A percentile compares a stretch with the other conserved stretches of the same genome.
Conservation (phyloP, 2,113 vertebrate genomes). For the Sturnus vulgaris region DNA sequence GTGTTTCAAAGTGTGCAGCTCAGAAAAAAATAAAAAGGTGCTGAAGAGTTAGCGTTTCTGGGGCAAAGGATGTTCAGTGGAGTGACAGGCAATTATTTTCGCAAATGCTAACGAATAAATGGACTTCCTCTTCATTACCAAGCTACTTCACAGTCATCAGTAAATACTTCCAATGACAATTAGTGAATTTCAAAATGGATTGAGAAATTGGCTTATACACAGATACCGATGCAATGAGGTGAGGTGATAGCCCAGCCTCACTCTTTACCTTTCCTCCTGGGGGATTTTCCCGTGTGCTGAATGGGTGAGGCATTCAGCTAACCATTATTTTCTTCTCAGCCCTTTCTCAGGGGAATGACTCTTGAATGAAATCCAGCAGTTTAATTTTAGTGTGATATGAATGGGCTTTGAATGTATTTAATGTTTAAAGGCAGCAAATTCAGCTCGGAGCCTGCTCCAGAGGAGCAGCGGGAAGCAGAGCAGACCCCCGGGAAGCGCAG, state of each 20-base stretch:
- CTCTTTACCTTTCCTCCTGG: not conserved
- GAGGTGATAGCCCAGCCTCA: not conserved
- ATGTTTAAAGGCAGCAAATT: not conserved
- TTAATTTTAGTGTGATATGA: slow-evolving; percentile 35
- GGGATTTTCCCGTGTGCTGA: not conserved
- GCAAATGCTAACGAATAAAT: slow-evolving; percentile 31
- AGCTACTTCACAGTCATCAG: slow-evolving; percentile 35
- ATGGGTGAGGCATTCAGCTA: not conserved
- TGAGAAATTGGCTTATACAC: not conserved
- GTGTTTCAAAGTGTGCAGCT: not conserved
- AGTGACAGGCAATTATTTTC: slow-evolving; percentile 58
- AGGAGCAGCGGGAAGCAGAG: not conserved
- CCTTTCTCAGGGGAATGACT: not conserved
- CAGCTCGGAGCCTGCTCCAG: not conserved
- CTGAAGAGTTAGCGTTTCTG: slow-evolving; percentile 24
- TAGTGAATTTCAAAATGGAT: slow-evolving; percentile 31
- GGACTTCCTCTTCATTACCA: slow-evolving; percentile 49
- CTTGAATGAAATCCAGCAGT: slow-evolving; percentile 22
- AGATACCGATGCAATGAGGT: not conserved
- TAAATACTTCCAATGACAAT: slow-evolving; percentile 41
- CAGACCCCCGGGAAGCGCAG: not conserved
- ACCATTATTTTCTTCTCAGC: not conserved
- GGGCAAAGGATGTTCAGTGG: not conserved
- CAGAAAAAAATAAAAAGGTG: not conserved
- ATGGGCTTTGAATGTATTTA: slow-evolving; percentile 7